Conservation (phyloP, 2,888 invertebrate species). For the Alsophila aescularia region DNA sequence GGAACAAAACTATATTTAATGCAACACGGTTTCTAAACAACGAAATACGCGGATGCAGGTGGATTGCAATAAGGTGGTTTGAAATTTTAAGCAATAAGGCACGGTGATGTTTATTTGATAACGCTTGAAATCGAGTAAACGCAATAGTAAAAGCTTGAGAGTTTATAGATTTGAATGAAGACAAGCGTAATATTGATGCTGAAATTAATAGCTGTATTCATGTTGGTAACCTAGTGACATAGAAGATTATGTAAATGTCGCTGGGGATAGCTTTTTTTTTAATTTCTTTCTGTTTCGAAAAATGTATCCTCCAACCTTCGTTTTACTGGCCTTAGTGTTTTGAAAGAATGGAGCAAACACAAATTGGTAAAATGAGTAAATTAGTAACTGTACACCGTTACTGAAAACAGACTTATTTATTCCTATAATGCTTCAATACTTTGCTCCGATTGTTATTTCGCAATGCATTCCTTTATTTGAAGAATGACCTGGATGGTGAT, state of each 20-base stretch:
- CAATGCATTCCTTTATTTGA: conserved; percentile 47
- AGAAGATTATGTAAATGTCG: conserved; percentile 3
- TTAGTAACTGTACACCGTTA: conserved; percentile 24
- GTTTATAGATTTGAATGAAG: conserved; percentile 13
- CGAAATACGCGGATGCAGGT: conserved; percentile 22
- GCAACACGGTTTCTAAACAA: conserved; percentile 19
- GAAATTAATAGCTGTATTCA: conserved; percentile 21
- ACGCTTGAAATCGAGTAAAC: conserved; percentile 17
- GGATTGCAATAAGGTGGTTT: conserved; percentile 16
- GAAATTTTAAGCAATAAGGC: conserved; percentile 27
- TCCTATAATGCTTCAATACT: conserved; percentile 34
- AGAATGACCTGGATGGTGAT: conserved; percentile 48
- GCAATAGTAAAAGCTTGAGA: conserved; percentile 18
- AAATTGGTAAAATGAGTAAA: too few relatives aligned
- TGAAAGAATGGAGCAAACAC: too few relatives aligned
- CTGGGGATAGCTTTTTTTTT: neutral
- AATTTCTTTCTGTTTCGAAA: too few relatives aligned
- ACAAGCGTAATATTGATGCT: conserved; percentile 18
- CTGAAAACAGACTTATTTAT: conserved; percentile 29
- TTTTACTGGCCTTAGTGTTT: too few relatives aligned
- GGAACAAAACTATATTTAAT: conserved; percentile 19
- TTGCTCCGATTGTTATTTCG: conserved; percentile 52
- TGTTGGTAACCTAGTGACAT: conserved; percentile 21
- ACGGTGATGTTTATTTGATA: conserved; percentile 26
- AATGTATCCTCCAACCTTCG: too few relatives aligned